Percentiles rank a stretch among this genome's conserved stretches.
phyloP scores from a whole-genome alignment of 2,888 invertebrate genomes.

The Cyrtodaria siliqua region DNA sequence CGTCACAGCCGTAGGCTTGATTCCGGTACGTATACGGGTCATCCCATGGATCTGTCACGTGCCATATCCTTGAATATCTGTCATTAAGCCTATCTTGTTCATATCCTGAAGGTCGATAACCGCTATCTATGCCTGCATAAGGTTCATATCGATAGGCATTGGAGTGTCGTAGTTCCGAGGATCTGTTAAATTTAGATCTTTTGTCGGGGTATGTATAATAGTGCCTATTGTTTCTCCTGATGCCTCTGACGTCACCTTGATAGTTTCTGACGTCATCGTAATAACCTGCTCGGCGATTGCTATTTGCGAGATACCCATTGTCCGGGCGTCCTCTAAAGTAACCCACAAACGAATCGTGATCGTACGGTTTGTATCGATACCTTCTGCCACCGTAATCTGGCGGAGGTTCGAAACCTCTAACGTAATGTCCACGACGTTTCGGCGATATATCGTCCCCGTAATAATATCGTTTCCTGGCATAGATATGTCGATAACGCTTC shows the following conservation, averaged over 20 bases:
- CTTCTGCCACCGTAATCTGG: slow-evolving; percentile 29
- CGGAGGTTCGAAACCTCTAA: slow-evolving; percentile 31
- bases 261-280: no score
- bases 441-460: background rate
- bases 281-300: no score
- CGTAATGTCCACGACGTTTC: background rate
- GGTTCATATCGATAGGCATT: no score
- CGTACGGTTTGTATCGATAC: slow-evolving; percentile 32
- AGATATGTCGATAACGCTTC: slow-evolving; percentile 38
- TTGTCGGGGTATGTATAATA: slow-evolving; percentile 24
- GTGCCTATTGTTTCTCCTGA: slow-evolving; percentile 20
- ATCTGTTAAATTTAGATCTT: background rate
- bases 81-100: no score
- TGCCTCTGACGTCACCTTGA: background rate
- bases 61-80: no score
- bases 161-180: no score
- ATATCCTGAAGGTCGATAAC: no score
- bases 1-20: no score
- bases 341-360: slow-evolving; percentile 26
- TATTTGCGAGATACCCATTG: background rate
- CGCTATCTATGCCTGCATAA: no score
- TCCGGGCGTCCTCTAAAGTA: slow-evolving; percentile 25
- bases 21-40: no score
- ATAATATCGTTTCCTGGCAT: slow-evolving; percentile 34
- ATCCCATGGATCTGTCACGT: no score